Evolutionary conservation across 2,113 vertebrate species (phyloP), one percentile per base, ranked within the genome.

Genomic region (Clupea harengus): DNA sequence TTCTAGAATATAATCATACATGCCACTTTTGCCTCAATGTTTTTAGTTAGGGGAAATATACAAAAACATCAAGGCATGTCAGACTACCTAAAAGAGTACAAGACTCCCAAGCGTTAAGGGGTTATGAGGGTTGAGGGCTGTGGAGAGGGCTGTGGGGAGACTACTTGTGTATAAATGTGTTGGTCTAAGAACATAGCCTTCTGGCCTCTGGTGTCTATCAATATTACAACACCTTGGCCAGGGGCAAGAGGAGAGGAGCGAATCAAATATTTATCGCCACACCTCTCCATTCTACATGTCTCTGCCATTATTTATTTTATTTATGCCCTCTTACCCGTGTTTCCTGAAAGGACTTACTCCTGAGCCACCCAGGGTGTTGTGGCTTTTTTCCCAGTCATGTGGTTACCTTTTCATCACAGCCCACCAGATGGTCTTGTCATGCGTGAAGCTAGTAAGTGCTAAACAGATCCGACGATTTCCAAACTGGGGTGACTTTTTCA

Each of bases 231-330:
- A 87, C 60, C 17, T 60, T 39, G 86, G 85, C 88, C 82, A 57
- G 82, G 90, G 88, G 86, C 89, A 88, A 49, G 67, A 6, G 10
- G 22, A 89, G 89, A 91, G 83, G 82, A 89, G 80, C 84, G 85
- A 52, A 92, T 94, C 52, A 94, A 94, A 94, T 93, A 94, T 94
- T 94, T 45, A 94, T 92, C 83, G 50, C 28, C 72, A 49, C 80
- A 87, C 85, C 89, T 84, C 78, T 82, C 82, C 83, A 85, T 46
- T 88, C 80, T 86, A 81, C 75, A 72, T 72, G 6, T 64, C 83
- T 83, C 88, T 45, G 75, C n/a, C 49, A 45, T 75, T 39, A 75
- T 67, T 83, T 32, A 67, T 39, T 25, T 25, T 28, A 28, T 67
- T 67, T 67, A n/a, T 28, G n/a, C 64, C 64, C 64, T 25, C 22